Base-by-base conservation (phyloP, 1,140 invertebrate genomes). In the Neelides sp. region DNA sequence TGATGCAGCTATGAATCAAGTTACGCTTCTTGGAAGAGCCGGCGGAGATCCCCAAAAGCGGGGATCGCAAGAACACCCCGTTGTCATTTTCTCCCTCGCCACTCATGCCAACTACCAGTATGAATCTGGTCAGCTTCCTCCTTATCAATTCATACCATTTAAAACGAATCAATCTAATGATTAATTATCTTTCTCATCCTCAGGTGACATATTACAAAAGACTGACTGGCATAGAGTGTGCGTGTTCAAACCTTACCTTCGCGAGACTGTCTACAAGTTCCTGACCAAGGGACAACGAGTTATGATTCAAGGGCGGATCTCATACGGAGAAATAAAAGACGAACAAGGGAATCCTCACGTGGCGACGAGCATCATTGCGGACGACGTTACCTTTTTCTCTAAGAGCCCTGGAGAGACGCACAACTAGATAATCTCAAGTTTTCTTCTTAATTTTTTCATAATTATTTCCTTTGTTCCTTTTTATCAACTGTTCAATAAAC, bases 151-250 rank as follows among this genome's bases (percentile, higher is more conserved):
- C 12, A 10, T 10, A 19, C 32, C 13, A 44, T 5, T 46, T 48
- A 27, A 47, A 35, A 34, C 30, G 30, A 34, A 42, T 36, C 23
- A 41, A 47, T 48, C 15, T 36, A 30, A 39, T 3, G 19, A 28
- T 35, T 26, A 24, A 5, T 48, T 30, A 40, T 36, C n/a, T 10
- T 43, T 13, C 13, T 32, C 10, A 20, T 39, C 10, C 62, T 2
- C 71, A 68, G 85, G 85, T 17, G 82, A 87, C 62, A 73, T 82
- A 61, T 66, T 82, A 10, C 85, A 90, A 64, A 78, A 82, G 61
- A 91, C 87, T 17, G 86, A 92, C 54, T 93, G 89, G 90, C 90
- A 95, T 65, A 75, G 83, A 61, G 69, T 94, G 42, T 82, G 82
- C 61, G 79, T 93, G 4, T 95, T 94, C 63, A 88, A 82, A 64